A percentile compares a stretch with the other conserved stretches of the same genome.
phyloP scores from a whole-genome alignment of 30 jellyfish, hydroid and myxozoan genomes.

The Aurelia sp. region DNA sequence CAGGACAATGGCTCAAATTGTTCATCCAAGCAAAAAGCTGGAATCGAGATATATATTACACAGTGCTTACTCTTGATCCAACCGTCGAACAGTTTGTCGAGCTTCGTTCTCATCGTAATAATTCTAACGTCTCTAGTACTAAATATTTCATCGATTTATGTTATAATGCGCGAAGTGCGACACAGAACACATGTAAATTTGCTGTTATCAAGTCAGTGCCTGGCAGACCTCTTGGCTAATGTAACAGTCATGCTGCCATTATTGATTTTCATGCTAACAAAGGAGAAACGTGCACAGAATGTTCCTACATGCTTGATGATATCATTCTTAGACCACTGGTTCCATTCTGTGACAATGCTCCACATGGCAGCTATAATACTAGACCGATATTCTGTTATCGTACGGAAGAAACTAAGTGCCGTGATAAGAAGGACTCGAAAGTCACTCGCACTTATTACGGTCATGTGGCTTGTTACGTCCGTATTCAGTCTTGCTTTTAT shows the following conservation, averaged over 20 bases:
- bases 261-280: not conserved
- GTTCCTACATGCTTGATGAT: conserved; percentile 14
- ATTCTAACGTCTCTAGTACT: not conserved
- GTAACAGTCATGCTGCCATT: conserved; percentile 51
- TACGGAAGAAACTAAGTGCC: conserved; percentile 14
- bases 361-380: conserved; percentile 50
- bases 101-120: conserved; percentile 15
- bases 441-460: conserved; percentile 46
- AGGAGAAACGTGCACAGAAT: conserved; percentile 14
- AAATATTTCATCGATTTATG: conserved; percentile 33
- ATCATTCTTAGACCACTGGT: conserved; percentile 53
- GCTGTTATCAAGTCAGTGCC: conserved; percentile 35
- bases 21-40: no score
- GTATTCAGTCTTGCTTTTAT: conserved; percentile 8
- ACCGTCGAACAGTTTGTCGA: conserved; percentile 1
- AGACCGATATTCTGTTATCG: conserved; percentile 57
- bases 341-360: conserved; percentile 61
- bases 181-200: conserved; percentile 59
- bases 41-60: not conserved
- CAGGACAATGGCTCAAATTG: no score
- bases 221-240: conserved; percentile 26
- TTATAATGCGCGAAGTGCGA: conserved; percentile 45
- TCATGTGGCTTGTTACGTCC: conserved; percentile 42
- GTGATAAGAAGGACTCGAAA: conserved; percentile 31
- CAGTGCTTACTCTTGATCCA: conserved; percentile 12